Conservation (phyloP, 2,113 vertebrate species). For the Ranitomeya variabilis region DNA sequence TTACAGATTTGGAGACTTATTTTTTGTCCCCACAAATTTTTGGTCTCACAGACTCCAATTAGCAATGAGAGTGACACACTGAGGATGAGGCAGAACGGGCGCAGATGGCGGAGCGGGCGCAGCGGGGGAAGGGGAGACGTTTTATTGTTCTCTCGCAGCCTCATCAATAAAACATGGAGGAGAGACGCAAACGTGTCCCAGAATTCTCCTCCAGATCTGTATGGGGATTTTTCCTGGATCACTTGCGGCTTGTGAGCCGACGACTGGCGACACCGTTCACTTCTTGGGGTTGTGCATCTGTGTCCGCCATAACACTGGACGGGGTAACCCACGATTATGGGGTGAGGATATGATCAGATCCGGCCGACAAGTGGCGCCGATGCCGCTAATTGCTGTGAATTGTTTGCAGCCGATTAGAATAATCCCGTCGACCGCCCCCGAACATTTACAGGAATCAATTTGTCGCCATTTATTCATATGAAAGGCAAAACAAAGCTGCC, state of each 20-base stretch:
- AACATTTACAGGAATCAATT: conserved; percentile 14
- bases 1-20: no score
- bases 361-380: no score
- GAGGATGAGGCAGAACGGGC: not conserved
- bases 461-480: not conserved
- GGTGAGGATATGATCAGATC: no score
- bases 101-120: not conserved
- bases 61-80: not conserved
- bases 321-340: no score
- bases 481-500: no score
- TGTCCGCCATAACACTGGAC: no score
- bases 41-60: not conserved
- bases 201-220: not conserved
- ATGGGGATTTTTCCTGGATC: no score
- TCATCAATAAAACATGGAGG: conserved; percentile 2
- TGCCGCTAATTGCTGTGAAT: not conserved
- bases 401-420: conserved; percentile 9
- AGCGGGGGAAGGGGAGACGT: not conserved
- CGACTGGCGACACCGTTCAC: no score
- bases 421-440: not conserved
- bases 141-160: not conserved
- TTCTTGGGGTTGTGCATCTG: no score
- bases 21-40: not conserved
- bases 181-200: not conserved
- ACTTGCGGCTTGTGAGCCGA: no score